Evolutionary conservation across 2,797 vertebrate species (phyloP).

Genomic region (Cuculus canorus): DNA sequence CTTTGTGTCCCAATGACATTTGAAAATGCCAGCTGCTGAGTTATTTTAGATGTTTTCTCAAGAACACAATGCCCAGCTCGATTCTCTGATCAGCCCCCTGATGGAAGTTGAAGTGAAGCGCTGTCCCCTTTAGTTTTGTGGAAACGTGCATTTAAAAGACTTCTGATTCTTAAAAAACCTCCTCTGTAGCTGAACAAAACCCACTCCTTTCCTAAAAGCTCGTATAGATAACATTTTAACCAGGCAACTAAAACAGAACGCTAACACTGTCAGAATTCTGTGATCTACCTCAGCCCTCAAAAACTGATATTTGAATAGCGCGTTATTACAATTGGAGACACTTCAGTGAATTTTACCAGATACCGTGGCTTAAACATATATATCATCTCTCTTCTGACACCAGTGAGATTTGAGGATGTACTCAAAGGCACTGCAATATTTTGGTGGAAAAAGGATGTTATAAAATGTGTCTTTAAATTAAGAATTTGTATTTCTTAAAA

Average conservation of each 20-base stretch:
- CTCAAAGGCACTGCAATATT: not conserved
- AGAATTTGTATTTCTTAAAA: not conserved
- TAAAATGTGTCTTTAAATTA: not conserved
- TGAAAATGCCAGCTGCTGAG: conserved; percentile 30
- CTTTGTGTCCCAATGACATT: conserved; percentile 12
- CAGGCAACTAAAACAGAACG: not conserved
- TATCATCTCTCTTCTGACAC: not conserved
- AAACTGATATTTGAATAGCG: not conserved
- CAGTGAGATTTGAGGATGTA: not conserved
- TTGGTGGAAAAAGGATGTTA: not conserved
- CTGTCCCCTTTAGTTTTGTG: not conserved
- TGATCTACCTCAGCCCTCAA: not conserved
- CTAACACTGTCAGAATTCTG: not conserved
- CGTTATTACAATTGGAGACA: not conserved
- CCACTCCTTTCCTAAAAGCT: not conserved
- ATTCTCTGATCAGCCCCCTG: not conserved
- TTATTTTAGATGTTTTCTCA: conserved; percentile 51
- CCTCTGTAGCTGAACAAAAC: not conserved
- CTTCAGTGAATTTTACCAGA: not conserved
- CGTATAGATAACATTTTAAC: not conserved
- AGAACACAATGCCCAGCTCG: conserved; percentile 15
- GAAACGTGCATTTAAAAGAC: not conserved
- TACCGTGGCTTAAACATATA: not conserved
- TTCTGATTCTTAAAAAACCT: not conserved
- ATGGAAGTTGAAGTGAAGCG: not conserved